A percentile compares a stretch with the other conserved stretches of the same genome.
Evolutionary conservation across 2,113 vertebrate genomes (phyloP).

Genomic region (Pygoscelis adeliae): DNA sequence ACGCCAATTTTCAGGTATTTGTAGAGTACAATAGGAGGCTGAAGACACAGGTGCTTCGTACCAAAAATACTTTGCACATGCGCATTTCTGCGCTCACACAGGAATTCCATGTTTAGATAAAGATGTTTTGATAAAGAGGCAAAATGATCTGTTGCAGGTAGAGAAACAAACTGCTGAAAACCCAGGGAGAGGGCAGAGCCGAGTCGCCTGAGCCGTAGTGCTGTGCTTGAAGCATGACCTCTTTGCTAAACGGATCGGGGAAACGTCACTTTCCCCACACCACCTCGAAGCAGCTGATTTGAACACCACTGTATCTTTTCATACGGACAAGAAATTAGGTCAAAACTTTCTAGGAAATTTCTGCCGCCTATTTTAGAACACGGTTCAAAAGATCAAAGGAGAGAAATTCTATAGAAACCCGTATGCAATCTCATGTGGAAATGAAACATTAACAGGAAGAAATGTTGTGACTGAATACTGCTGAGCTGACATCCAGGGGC

Average conservation of each 20-base stretch:
- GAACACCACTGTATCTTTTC: neutral
- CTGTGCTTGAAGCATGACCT: neutral
- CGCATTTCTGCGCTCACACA: neutral
- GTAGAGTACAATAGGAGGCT: neutral
- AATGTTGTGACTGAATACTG: neutral
- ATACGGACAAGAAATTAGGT: neutral
- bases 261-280: neutral
- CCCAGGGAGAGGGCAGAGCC: neutral
- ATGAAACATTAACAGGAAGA: neutral
- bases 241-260: neutral
- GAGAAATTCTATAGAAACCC: neutral
- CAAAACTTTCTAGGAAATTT: constrained; percentile 64
- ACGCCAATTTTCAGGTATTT: neutral
- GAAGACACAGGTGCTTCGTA: neutral
- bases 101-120: neutral
- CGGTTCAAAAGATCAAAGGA: constrained; percentile 13
- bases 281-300: neutral
- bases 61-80: neutral
- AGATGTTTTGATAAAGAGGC: neutral
- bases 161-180: neutral
- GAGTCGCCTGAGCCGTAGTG: rapidly evolving
- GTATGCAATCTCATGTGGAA: neutral
- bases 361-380: neutral
- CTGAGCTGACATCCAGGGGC: neutral
- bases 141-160: neutral